These are phyloP conservation scores for Dasysyrphus albostriatus DNA, from an alignment of 2,888 invertebrate species.

Conservation along the genomic window DNA sequence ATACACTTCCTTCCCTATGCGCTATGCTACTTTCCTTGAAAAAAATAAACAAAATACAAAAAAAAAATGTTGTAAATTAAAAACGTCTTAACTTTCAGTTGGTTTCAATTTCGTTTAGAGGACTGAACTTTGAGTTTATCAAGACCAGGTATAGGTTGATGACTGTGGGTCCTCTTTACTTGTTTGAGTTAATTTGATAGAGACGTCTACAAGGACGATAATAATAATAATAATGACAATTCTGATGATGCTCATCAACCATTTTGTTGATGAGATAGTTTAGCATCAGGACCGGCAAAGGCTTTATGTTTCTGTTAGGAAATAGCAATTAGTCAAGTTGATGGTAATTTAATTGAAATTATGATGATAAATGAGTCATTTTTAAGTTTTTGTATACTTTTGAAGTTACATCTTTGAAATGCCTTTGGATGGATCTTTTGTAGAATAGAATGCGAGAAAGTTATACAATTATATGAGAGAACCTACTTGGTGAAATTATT, in stretches of 20 bases:
- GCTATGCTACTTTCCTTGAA: not conserved
- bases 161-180: not conserved
- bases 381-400: not conserved
- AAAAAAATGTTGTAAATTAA: conserved; percentile 57
- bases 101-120: conserved; percentile 39
- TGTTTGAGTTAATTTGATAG: conserved; percentile 22
- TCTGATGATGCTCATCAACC: not conserved
- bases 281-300: not conserved
- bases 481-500: too few species aligned
- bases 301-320: conserved; percentile 5
- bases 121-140: conserved; percentile 29
- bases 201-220: not conserved
- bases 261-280: conserved; percentile 7
- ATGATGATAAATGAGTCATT: not conserved
- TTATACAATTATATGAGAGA: too few species aligned
- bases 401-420: not conserved
- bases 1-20: conserved; percentile 1
- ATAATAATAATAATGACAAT: not conserved
- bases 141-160: not conserved
- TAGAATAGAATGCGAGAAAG: not conserved
- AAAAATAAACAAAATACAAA: not conserved
- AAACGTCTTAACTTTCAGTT: conserved; percentile 66
- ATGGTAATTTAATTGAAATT: conserved; percentile 54
- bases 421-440: not conserved
- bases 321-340: conserved; percentile 56